A percentile compares a stretch with the other conserved stretches of the same genome.
phyloP scores from a whole-genome alignment of 2,113 vertebrate genomes.

The Oryzias javanicus region DNA sequence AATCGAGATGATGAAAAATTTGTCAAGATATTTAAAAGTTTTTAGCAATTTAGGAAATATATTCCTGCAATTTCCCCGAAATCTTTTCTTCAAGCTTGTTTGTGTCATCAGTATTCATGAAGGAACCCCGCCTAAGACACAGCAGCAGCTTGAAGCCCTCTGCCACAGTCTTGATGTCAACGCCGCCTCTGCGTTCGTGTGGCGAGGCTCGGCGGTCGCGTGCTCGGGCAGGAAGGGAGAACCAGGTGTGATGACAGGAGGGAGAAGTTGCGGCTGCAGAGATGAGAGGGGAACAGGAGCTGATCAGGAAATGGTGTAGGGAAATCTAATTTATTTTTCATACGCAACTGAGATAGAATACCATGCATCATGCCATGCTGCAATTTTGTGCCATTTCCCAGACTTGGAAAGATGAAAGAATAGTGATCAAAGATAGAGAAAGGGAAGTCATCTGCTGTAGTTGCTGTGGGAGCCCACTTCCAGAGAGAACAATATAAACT shows the following conservation, averaged over 20 bases:
- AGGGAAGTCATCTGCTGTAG: slow-evolving; percentile 47
- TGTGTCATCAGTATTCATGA: too few species aligned
- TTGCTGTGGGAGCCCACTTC: slow-evolving; percentile 42
- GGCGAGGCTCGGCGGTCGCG: slow-evolving; percentile 4
- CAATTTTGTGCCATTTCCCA: slow-evolving; percentile 55
- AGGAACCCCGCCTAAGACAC: too few species aligned
- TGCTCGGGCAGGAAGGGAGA: slow-evolving; percentile 20
- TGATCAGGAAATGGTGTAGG: slow-evolving; percentile 68
- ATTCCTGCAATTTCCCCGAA: too few species aligned
- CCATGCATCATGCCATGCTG: slow-evolving; percentile 66
- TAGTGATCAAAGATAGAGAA: slow-evolving; percentile 64
- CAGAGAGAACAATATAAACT: slow-evolving; percentile 62
- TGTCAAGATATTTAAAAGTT: too few species aligned
- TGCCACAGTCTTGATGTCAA: slow-evolving; percentile 7
- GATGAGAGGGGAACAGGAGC: slow-evolving; percentile 2
- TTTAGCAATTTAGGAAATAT: too few species aligned
- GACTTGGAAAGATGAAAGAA: slow-evolving; percentile 71
- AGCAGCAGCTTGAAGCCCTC: neutral
- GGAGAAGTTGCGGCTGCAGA: slow-evolving; percentile 4
- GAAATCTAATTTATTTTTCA: slow-evolving; percentile 78
- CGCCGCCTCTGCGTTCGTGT: slow-evolving; percentile 10
- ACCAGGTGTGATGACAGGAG: slow-evolving; percentile 46
- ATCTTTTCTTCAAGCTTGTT: too few species aligned
- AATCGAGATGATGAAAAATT: too few species aligned
- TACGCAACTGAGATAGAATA: slow-evolving; percentile 66